phyloP scores from a whole-genome alignment of 2,113 vertebrate species.

The Miniopterus natalensis region DNA sequence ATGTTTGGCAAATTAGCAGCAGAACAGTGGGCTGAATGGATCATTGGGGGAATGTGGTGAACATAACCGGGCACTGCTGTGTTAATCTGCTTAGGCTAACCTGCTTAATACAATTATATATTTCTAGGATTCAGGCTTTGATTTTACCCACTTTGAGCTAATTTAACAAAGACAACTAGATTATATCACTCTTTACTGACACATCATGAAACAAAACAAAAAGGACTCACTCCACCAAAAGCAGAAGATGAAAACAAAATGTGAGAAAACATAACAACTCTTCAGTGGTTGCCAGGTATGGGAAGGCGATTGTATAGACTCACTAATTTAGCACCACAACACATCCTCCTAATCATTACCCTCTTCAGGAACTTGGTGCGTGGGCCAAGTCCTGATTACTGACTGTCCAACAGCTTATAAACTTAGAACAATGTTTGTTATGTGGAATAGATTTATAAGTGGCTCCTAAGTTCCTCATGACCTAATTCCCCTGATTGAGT shows the following conservation, averaged over 20 bases:
- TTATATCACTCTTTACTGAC: background rate
- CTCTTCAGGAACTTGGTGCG: background rate
- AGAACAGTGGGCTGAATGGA: background rate
- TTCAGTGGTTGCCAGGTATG: background rate
- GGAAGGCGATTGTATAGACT: background rate
- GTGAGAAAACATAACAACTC: background rate
- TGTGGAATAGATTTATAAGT: background rate
- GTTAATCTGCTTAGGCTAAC: background rate
- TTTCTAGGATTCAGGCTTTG: background rate
- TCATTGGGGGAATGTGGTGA: background rate
- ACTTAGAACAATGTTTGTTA: background rate
- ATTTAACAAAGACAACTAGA: background rate
- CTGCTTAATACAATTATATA: background rate
- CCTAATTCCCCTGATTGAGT: background rate
- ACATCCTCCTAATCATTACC: background rate
- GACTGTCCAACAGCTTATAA: background rate
- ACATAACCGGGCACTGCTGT: background rate
- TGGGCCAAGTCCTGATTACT: background rate
- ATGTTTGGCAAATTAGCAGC: background rate
- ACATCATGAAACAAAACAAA: background rate
- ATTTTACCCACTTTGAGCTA: background rate
- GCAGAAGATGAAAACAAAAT: background rate
- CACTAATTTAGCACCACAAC: rapidly evolving
- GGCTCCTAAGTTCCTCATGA: background rate
- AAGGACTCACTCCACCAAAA: background rate